phyloP scores from a whole-genome alignment of 2,797 vertebrate species.

The Argyrosomus regius region DNA sequence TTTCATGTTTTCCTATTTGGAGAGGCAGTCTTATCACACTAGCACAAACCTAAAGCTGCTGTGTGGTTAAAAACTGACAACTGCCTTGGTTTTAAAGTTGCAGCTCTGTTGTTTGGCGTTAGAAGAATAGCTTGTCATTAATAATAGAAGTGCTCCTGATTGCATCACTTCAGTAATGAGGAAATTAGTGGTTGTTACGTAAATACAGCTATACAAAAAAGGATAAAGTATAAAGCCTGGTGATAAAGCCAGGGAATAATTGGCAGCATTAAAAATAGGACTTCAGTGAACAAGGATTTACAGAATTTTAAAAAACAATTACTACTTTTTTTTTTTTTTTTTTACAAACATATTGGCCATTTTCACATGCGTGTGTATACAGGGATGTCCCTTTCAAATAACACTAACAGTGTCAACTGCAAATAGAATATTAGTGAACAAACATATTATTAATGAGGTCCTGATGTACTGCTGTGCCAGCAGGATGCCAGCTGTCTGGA shows the following conservation, averaged over 20 bases:
- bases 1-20: neutral
- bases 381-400: conserved; percentile 23
- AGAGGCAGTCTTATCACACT: conserved; percentile 14
- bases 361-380: neutral
- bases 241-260: conserved; percentile 33
- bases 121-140: conserved; percentile 30
- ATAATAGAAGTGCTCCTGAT: conserved; percentile 35
- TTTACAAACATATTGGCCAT: conserved; percentile 16
- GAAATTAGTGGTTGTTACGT: conserved; percentile 20
- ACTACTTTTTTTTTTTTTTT: neutral
- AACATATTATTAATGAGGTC: conserved; percentile 71
- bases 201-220: conserved; percentile 19
- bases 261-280: neutral
- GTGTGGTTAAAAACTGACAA: conserved; percentile 1
- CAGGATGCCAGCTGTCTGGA: conserved; percentile 71
- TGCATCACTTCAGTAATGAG: conserved; percentile 42
- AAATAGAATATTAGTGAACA: conserved; percentile 45
- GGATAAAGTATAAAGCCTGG: conserved; percentile 1
- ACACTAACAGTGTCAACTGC: conserved; percentile 7
- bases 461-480: conserved; percentile 66
- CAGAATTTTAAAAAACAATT: neutral
- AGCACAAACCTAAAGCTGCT: conserved; percentile 1
- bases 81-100: conserved; percentile 10
- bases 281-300: neutral
- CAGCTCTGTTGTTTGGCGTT: conserved; percentile 9